Base-by-base conservation (phyloP, 1,140 invertebrate species). In the Drosophila mauritiana region DNA sequence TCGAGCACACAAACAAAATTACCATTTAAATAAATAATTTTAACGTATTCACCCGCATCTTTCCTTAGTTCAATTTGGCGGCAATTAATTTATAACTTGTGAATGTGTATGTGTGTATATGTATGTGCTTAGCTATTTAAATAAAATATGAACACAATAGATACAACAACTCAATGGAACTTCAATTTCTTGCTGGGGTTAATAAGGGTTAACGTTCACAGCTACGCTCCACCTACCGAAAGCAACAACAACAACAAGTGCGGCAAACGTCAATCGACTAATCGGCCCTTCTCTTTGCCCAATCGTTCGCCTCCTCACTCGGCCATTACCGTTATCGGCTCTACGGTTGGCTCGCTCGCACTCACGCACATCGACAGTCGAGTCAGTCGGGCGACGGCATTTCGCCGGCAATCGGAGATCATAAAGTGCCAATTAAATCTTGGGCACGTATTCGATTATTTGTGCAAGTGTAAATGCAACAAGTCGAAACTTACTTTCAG, bases 71-170 rank as follows among this genome's bases (percentile, higher is more conserved):
- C 77, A 85, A 85, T 85, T 67, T 75, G 61, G 57, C 52, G 70
- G 74, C 67, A 67, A 75, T 76, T 86, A 76, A 88, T 88, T 88
- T 88, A 86, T 89, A 74, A 73, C 43, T 76, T 69, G 65, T 86
- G 65, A 74, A 67, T 72, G 80, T 72, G 80, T 78, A 51, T 58
- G 43, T 69, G 63, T 49, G 62, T 70, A 45, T 52, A 55, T 76
- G 62, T 68, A 55, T 76, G 62, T 69, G 74, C 74, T 77, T 77
- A 77, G 82, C 70, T 88, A 88, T 86, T 86, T 86, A 74, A 86
- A 79, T 76, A 69, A 88, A 86, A 79, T 57, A 79, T 65, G 31
- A 81, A 82, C 56, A 55, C 61, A 34, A 57, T 37, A 43, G 63
- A 69, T 25, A 56, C 39, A 58, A 25, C 20, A 46, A 48, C 15